Percentiles rank a stretch among this genome's conserved stretches.
These are phyloP conservation scores for Rhinolophus sinicus DNA, from an alignment of 2,113 vertebrate genomes.

Conservation along the genomic window DNA sequence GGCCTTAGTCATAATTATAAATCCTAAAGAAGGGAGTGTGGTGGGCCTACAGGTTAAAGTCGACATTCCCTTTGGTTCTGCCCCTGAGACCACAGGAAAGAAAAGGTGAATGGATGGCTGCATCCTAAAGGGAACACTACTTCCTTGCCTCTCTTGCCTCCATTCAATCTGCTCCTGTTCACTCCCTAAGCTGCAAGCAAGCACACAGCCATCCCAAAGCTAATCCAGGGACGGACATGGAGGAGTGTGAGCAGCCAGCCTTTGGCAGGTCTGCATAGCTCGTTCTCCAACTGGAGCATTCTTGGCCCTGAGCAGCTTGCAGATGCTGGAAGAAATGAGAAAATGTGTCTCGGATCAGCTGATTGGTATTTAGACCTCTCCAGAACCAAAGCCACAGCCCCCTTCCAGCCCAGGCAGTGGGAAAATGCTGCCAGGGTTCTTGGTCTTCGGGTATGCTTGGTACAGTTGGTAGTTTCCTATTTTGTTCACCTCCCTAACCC, in stretches of 20 bases:
- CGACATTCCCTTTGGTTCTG: neutral
- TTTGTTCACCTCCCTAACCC: too few species aligned
- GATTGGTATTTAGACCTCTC: neutral
- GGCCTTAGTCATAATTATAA: neutral
- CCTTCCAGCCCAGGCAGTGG: neutral
- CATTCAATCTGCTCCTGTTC: neutral
- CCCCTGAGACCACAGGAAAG: neutral
- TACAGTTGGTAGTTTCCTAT: neutral
- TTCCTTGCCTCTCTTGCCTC: neutral
- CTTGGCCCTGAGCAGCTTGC: neutral
- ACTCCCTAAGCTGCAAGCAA: neutral
- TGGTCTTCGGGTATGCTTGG: neutral
- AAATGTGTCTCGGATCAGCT: neutral
- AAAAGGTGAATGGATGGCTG: neutral
- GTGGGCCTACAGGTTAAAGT: neutral
- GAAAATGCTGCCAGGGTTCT: neutral
- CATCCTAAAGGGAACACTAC: neutral
- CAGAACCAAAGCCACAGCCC: neutral
- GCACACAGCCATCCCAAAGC: neutral
- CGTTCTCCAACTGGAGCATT: neutral
- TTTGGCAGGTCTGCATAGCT: neutral
- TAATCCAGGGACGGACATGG: rapidly evolving
- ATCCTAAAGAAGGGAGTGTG: neutral
- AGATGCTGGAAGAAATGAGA: constrained; percentile 6
- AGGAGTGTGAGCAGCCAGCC: neutral